Evolutionary conservation across 2,113 vertebrate species (phyloP).

Genomic region (human): DNA sequence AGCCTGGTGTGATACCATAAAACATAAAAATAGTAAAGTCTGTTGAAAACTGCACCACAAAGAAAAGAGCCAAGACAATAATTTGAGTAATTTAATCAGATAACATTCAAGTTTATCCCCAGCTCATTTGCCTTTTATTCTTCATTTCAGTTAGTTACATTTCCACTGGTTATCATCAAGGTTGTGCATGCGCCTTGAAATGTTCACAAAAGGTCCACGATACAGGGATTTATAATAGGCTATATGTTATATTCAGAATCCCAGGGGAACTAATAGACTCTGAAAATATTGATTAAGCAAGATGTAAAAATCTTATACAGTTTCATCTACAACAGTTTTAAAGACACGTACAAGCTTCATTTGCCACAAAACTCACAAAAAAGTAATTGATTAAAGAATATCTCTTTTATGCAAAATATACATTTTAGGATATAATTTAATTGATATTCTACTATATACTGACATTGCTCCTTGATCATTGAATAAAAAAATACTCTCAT

Average conservation of each 20-base stretch:
- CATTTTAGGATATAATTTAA: constrained; percentile 86
- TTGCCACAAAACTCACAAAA: constrained; percentile 88
- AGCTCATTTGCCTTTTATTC: constrained; percentile 86
- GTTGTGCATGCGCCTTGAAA: constrained; percentile 92
- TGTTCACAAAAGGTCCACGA: constrained; percentile 90
- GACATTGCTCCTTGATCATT: constrained; percentile 77
- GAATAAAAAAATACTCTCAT: constrained; percentile 84
- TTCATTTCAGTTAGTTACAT: constrained; percentile 86
- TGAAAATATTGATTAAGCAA: constrained; percentile 85
- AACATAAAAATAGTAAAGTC: background rate
- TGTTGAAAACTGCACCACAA: constrained; percentile 38
- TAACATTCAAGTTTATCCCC: constrained; percentile 82
- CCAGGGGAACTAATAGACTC: constrained; percentile 83
- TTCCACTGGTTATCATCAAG: constrained; percentile 81
- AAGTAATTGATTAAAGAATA: constrained; percentile 84
- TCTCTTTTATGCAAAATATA: constrained; percentile 90
- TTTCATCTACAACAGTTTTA: constrained; percentile 86
- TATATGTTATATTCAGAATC: constrained; percentile 84
- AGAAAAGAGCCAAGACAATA: constrained; percentile 71
- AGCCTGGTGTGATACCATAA: background rate
- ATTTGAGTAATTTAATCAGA: constrained; percentile 77
- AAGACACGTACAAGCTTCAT: constrained; percentile 86
- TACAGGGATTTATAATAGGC: constrained; percentile 88
- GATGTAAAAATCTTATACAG: constrained; percentile 87
- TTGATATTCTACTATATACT: constrained; percentile 81